These are phyloP conservation scores for Albula glossodonta DNA, from an alignment of 2,113 vertebrate genomes.

Conservation along the genomic window DNA sequence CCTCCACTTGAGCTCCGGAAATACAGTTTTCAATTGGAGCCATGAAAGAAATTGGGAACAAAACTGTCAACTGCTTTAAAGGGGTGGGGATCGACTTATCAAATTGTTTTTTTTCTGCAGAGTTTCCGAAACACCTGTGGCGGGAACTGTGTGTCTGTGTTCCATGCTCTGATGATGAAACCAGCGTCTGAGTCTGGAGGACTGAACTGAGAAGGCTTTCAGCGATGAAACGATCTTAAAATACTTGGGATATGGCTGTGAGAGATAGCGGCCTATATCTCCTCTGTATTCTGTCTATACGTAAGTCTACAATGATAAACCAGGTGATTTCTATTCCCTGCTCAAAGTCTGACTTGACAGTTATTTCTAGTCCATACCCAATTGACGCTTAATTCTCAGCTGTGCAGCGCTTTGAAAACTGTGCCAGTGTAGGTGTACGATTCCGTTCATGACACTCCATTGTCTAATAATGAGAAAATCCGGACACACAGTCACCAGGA, in stretches of 20 bases:
- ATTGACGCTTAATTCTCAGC: background rate
- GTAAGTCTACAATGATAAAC: background rate
- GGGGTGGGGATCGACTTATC: background rate
- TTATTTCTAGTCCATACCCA: too few relatives aligned
- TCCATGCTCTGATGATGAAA: background rate
- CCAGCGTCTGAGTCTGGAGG: background rate
- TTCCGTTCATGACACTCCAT: background rate
- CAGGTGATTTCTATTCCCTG: background rate
- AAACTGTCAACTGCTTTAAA: background rate
- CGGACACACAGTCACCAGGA: background rate
- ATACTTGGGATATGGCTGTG: too few relatives aligned
- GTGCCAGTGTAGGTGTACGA: background rate
- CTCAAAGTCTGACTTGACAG: background rate
- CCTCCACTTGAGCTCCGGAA: background rate
- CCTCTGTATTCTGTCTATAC: background rate
- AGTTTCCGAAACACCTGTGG: background rate
- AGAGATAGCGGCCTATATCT: background rate
- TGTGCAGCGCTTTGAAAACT: background rate
- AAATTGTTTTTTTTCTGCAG: background rate
- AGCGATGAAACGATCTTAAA: too few relatives aligned
- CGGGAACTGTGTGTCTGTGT: background rate
- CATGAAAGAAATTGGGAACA: background rate
- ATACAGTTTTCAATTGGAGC: background rate
- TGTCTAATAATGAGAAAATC: background rate
- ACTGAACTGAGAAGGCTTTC: too few relatives aligned